Evolutionary conservation across 2,888 invertebrate genomes (phyloP).

Genomic region (Lypha dubia): DNA sequence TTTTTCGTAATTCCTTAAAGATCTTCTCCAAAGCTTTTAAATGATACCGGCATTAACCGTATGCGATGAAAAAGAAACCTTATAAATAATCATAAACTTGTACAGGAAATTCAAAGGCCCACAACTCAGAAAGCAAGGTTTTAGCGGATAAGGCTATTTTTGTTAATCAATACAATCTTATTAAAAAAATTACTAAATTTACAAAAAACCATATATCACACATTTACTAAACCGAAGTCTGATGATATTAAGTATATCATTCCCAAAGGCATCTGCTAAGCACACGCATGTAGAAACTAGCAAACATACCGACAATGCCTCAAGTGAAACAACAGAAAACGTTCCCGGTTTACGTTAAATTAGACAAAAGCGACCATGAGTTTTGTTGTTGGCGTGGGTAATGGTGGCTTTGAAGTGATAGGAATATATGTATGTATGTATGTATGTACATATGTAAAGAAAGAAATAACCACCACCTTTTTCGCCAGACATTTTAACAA

Average conservation of each 20-base stretch:
- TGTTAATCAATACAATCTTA: too few relatives aligned
- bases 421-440: background rate
- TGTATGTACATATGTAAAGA: background rate
- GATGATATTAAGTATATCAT: slow-evolving; percentile 44
- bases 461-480: slow-evolving; percentile 64
- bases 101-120: too few relatives aligned
- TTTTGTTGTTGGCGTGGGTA: slow-evolving; percentile 65
- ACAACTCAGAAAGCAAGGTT: too few relatives aligned
- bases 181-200: background rate
- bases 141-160: too few relatives aligned
- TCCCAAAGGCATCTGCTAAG: slow-evolving; percentile 47
- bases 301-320: slow-evolving; percentile 43
- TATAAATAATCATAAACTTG: too few relatives aligned
- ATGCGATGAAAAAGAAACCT: too few relatives aligned
- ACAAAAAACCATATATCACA: slow-evolving; percentile 34
- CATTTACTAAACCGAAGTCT: slow-evolving; percentile 50
- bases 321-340: slow-evolving; percentile 55
- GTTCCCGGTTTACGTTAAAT: slow-evolving; percentile 63
- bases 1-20: too few relatives aligned
- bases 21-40: too few relatives aligned
- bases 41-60: too few relatives aligned
- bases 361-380: slow-evolving; percentile 60
- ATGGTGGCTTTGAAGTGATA: slow-evolving; percentile 48
- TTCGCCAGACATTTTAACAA: slow-evolving; percentile 46
- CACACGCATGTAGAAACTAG: background rate